phyloP scores from a whole-genome alignment of 1,140 invertebrate species.

The Musca vetustissima region DNA sequence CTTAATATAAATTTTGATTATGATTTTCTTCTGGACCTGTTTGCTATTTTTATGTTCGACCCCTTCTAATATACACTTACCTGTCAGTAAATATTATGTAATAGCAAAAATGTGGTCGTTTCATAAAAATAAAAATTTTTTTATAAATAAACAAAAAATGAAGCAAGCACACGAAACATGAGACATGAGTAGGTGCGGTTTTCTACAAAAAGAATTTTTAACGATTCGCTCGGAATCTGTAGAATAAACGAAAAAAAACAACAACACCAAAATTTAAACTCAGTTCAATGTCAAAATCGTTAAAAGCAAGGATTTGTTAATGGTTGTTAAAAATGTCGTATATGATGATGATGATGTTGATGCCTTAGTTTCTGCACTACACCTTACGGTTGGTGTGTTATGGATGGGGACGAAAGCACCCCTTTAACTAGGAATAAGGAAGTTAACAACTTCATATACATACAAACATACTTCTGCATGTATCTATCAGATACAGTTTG shows the following conservation, averaged over 20 bases:
- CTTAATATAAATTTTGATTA: no score
- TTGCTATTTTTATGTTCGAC: no score
- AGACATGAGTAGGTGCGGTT: background rate
- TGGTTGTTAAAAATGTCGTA: background rate
- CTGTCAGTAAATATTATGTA: background rate
- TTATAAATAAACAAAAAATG: background rate
- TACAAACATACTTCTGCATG: no score
- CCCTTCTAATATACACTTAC: no score
- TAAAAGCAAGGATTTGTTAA: conserved; percentile 7
- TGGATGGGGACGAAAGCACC: no score
- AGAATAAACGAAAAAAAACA: no score
- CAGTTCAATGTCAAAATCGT: conserved; percentile 12
- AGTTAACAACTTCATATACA: no score
- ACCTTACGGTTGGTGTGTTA: background rate
- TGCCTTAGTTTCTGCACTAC: background rate
- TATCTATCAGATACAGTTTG: no score
- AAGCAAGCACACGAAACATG: background rate
- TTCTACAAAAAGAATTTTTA: background rate
- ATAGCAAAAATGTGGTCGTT: background rate
- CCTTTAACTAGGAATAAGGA: no score
- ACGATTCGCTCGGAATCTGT: background rate
- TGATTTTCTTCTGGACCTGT: no score
- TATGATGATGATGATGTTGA: background rate
- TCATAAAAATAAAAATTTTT: background rate
- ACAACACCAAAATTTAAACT: no score